phyloP scores from a whole-genome alignment of 2,113 vertebrate genomes.

The human region GRCh38 chr5:4489001-4489500 shows the following conservation, averaged over 20 bases:
- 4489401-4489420: neutral
- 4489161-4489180: accelerated
- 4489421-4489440: no score
- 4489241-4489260: no score
- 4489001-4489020: neutral
- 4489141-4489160: accelerated
- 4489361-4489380: no score
- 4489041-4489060: accelerated
- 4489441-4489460: neutral
- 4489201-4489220: neutral
- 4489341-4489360: no score
- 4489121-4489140: accelerated
- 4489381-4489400: neutral
- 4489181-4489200: accelerated
- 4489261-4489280: no score
- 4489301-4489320: no score
- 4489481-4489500: accelerated
- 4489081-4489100: neutral
- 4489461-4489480: neutral
- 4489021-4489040: neutral
- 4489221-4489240: neutral
- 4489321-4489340: no score
- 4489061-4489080: accelerated
- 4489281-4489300: no score
- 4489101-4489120: accelerated